Percentiles rank a stretch among this genome's conserved stretches.
phyloP scores from a whole-genome alignment of 2,113 vertebrate species.

The Corythaeola cristata region DNA sequence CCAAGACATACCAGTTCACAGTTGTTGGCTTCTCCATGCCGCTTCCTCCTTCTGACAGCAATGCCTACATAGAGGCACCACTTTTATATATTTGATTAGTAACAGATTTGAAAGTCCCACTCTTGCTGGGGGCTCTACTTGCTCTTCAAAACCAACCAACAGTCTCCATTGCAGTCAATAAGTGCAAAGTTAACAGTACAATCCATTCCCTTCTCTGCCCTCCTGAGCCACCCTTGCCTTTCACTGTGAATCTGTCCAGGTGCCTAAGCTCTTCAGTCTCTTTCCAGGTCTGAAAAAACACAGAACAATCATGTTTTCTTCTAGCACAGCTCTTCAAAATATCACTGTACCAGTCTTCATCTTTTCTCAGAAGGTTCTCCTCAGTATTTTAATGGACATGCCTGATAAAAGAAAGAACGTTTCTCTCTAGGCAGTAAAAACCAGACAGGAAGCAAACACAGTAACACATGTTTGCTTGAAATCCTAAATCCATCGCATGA shows the following conservation, averaged over 20 bases:
- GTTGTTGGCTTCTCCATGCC: not conserved
- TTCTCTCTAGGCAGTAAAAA: not conserved
- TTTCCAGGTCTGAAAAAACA: not conserved
- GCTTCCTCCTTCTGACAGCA: not conserved
- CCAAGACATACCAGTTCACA: not conserved
- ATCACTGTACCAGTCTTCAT: not conserved
- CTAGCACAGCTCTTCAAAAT: not conserved
- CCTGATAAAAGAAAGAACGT: not conserved
- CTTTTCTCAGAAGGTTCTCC: not conserved
- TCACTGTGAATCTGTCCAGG: not conserved
- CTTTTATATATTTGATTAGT: not conserved
- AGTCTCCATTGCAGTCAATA: not conserved
- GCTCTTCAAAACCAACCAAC: not conserved
- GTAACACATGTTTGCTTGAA: conserved; percentile 76
- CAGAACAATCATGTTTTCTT: not conserved
- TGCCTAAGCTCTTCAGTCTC: not conserved
- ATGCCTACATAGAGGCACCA: not conserved
- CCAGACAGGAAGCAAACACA: not conserved
- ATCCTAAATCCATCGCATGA: conserved; percentile 82
- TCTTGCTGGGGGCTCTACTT: not conserved
- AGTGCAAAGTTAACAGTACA: not conserved
- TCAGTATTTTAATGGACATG: not conserved
- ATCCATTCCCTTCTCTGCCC: not conserved
- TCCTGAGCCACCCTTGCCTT: not conserved
- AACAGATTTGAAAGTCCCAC: not conserved